These are phyloP conservation scores for Drosophila mayri DNA, from an alignment of 1,140 invertebrate species.

Conservation along the genomic window DNA sequence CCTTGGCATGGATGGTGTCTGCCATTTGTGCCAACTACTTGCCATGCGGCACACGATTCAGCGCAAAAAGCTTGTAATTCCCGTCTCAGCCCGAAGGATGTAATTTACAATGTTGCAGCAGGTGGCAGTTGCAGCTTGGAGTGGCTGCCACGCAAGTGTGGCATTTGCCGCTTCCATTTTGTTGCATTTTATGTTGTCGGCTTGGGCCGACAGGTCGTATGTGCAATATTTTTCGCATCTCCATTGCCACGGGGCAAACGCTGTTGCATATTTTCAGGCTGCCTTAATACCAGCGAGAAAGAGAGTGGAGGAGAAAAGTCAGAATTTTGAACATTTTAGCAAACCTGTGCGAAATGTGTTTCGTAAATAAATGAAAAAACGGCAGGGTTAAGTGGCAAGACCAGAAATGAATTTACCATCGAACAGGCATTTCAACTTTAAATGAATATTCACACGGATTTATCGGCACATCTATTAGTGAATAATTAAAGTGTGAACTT, in stretches of 20 bases:
- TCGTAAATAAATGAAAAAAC: constrained; percentile 6
- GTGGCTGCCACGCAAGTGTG: constrained; percentile 33
- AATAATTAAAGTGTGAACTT: constrained; percentile 5
- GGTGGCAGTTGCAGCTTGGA: constrained; percentile 49
- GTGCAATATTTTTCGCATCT: constrained; percentile 41
- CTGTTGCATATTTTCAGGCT: constrained; percentile 37
- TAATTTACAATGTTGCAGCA: constrained; percentile 81
- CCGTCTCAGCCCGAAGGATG: constrained; percentile 49
- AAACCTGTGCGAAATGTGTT: background rate
- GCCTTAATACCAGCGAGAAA: background rate
- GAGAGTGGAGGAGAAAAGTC: background rate
- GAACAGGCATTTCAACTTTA: constrained; percentile 1
- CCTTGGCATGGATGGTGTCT: constrained; percentile 12
- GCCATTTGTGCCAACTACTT: constrained; percentile 25
- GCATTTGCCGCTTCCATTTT: constrained; percentile 46
- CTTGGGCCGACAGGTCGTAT: constrained; percentile 46
- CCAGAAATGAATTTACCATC: constrained; percentile 8
- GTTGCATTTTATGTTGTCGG: constrained; percentile 49
- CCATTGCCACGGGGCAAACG: constrained; percentile 5
- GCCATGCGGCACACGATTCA: constrained; percentile 52
- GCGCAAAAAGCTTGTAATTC: constrained; percentile 64
- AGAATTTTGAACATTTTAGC: constrained; percentile 24
- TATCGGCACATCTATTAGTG: constrained; percentile 2
- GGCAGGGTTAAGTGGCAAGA: constrained; percentile 10
- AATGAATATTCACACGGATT: background rate